Conservation (phyloP, 2,113 vertebrate genomes). For the Empidonax alnorum region DNA sequence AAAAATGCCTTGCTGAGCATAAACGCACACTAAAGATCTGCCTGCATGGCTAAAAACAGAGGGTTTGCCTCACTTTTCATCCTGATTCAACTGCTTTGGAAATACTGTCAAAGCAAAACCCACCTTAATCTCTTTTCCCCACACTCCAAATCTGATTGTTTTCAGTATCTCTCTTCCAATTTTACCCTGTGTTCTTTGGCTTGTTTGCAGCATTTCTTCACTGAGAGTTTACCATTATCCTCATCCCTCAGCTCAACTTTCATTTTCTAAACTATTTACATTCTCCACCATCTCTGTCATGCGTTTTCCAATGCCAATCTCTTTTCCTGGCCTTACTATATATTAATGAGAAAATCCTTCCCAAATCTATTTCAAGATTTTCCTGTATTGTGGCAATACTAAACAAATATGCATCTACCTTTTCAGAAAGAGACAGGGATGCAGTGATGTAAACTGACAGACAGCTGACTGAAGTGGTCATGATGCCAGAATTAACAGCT, state of each 20-base stretch:
- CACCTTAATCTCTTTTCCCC: neutral
- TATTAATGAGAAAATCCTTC: neutral
- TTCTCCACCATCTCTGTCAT: neutral
- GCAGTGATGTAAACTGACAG: neutral
- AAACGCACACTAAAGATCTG: neutral
- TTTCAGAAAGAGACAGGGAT: neutral
- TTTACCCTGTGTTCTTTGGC: neutral
- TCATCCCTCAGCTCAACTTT: neutral
- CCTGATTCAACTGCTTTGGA: neutral
- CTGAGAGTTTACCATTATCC: neutral
- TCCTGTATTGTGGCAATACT: neutral
- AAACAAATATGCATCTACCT: neutral
- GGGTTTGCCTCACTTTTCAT: neutral
- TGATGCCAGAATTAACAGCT: constrained; percentile 17
- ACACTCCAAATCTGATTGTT: neutral
- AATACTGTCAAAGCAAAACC: neutral
- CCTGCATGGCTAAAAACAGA: neutral
- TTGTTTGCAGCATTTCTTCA: neutral
- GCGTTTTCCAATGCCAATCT: neutral
- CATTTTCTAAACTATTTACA: constrained; percentile 19
- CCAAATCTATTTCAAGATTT: neutral
- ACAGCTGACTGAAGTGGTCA: neutral
- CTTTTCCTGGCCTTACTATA: neutral
- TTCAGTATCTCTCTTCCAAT: neutral
- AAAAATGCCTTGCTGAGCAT: neutral